Percentiles rank a stretch among this genome's conserved stretches.
Conservation (phyloP, 2,797 vertebrate species). For the Carapus acus region DNA sequence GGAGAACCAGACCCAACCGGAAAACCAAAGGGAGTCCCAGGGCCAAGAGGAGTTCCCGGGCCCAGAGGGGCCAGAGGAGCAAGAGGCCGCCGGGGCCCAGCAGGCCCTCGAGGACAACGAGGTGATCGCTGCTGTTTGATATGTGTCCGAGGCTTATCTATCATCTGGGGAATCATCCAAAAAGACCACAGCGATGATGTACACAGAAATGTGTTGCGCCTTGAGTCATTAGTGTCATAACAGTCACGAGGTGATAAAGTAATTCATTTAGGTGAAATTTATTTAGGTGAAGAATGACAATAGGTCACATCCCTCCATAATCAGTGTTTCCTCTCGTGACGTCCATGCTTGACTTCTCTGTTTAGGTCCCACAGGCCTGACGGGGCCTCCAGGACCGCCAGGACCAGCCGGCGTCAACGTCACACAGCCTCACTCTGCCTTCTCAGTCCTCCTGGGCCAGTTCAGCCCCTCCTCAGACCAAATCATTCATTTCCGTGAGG, state of each 20-base stretch:
- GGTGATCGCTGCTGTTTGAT: conserved; percentile 23
- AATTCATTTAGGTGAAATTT: too few relatives aligned
- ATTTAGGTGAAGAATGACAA: too few relatives aligned
- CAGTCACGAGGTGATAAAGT: too few relatives aligned
- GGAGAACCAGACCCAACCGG: background rate
- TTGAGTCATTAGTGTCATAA: too few relatives aligned
- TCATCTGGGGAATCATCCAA: too few relatives aligned
- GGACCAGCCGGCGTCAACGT: conserved; percentile 10
- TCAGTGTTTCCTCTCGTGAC: background rate
- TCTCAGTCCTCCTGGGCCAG: conserved; percentile 25
- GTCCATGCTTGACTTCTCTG: conserved; percentile 14
- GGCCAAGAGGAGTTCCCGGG: background rate
- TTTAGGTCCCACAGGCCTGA: conserved; percentile 26
- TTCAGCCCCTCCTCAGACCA: conserved; percentile 1
- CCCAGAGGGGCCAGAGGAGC: too few relatives aligned
- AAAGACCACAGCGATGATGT: too few relatives aligned
- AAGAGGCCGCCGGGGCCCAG: too few relatives aligned
- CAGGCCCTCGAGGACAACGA: conserved; percentile 25
- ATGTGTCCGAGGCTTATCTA: too few relatives aligned
- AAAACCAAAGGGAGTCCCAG: conserved; percentile 16
- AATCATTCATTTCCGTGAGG: conserved; percentile 29
- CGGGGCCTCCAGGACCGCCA: conserved; percentile 12
- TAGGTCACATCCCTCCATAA: too few relatives aligned
- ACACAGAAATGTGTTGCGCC: too few relatives aligned
- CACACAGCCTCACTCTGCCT: conserved; percentile 31